Percentiles rank a stretch among this genome's conserved stretches.
Evolutionary conservation across 2,797 vertebrate species (phyloP).

Genomic region (Sternotherus odoratus): DNA sequence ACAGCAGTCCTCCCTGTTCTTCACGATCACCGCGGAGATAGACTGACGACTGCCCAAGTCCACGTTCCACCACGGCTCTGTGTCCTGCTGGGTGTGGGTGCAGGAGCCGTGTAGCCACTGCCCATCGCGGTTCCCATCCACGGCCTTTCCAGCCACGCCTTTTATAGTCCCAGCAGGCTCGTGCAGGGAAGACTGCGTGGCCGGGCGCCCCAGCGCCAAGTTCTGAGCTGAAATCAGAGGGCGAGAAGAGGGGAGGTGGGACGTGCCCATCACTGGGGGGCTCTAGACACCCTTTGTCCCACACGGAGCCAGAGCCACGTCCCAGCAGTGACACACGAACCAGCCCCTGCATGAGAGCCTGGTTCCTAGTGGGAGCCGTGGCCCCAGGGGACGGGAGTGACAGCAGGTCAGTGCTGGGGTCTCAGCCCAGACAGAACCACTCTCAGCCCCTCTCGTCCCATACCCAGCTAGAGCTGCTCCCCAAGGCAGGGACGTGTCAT

Average conservation of each 20-base stretch:
- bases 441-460: rapidly evolving
- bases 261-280: background rate
- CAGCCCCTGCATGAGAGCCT: no score
- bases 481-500: no score
- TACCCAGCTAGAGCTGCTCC: no score
- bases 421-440: background rate
- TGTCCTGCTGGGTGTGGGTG: background rate
- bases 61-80: background rate
- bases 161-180: no score
- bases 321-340: background rate
- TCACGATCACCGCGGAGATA: background rate
- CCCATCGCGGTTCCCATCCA: background rate
- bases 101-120: background rate
- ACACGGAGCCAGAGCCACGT: background rate
- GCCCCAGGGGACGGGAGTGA: no score
- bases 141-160: background rate
- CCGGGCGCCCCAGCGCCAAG: background rate
- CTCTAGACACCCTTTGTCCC: background rate
- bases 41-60: background rate
- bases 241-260: background rate
- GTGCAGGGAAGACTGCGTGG: background rate
- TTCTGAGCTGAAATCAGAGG: background rate
- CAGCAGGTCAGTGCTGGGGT: no score
- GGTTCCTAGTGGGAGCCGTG: background rate
- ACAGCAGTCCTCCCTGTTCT: constrained; percentile 27